These are phyloP conservation scores for Agonopterix heracliana DNA, from an alignment of 2,888 invertebrate genomes.

Conservation along the genomic window DNA sequence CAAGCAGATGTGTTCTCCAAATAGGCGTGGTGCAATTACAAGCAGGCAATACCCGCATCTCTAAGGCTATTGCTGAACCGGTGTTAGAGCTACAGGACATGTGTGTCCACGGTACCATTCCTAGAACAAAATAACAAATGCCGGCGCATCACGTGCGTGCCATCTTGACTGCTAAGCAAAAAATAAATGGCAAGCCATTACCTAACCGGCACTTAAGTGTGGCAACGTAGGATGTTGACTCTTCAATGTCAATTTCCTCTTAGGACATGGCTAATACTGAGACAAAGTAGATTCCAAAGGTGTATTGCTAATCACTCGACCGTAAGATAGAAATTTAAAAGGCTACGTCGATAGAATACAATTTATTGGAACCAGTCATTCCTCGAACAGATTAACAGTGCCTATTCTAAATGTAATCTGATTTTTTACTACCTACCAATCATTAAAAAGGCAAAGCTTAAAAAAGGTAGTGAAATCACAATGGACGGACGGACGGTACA, in stretches of 20 bases:
- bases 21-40: slow-evolving; percentile 22
- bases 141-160: slow-evolving; percentile 43
- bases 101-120: slow-evolving; percentile 45
- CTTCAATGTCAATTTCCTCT: slow-evolving; percentile 30
- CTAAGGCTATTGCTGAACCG: slow-evolving; percentile 22
- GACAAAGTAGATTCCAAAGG: background rate
- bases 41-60: slow-evolving; percentile 29
- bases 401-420: slow-evolving; percentile 54
- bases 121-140: slow-evolving; percentile 54
- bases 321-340: background rate
- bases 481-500: slow-evolving; percentile 54
- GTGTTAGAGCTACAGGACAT: slow-evolving; percentile 36
- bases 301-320: background rate
- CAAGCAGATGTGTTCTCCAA: slow-evolving; percentile 28
- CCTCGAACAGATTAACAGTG: slow-evolving; percentile 46
- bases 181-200: slow-evolving; percentile 40
- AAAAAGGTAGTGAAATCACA: slow-evolving; percentile 54
- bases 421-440: slow-evolving; percentile 46
- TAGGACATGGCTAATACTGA: slow-evolving; percentile 2
- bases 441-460: slow-evolving; percentile 51
- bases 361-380: slow-evolving; percentile 22
- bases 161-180: slow-evolving; percentile 43
- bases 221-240: slow-evolving; percentile 32
- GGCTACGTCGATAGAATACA: background rate
- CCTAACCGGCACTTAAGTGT: slow-evolving; percentile 29